Evolutionary conservation across 35 echinoderm and acorn worm genomes (phyloP).

Genomic region (Ophiothrix spiculata): DNA sequence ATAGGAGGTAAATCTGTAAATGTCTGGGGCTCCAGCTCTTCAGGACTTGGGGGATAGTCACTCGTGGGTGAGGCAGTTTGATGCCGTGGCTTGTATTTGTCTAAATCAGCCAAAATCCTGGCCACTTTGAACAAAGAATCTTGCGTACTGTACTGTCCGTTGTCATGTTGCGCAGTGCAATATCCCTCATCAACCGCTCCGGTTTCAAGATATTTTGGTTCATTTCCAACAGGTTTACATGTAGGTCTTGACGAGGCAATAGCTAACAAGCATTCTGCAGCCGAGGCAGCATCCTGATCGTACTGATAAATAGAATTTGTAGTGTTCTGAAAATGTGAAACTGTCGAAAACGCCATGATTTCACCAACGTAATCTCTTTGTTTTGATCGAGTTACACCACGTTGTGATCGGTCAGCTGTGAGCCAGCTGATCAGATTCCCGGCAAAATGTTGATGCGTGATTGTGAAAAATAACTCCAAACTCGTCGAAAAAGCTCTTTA

Average conservation of each 20-base stretch:
- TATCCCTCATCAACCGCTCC: neutral
- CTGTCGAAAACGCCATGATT: neutral
- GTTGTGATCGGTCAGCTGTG: conserved; percentile 19
- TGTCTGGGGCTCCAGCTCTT: conserved; percentile 7
- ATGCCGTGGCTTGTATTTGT: conserved; percentile 65
- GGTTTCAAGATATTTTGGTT: neutral
- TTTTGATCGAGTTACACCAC: neutral
- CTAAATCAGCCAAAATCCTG: conserved; percentile 87
- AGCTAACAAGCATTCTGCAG: conserved; percentile 82
- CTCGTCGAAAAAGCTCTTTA: neutral
- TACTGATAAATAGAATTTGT: conserved; percentile 18
- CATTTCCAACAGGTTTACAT: conserved; percentile 40
- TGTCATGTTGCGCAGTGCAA: conserved; percentile 17
- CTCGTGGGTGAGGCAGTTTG: conserved; percentile 73
- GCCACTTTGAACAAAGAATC: conserved; percentile 97
- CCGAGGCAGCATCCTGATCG: conserved; percentile 67
- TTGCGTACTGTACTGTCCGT: conserved; percentile 29
- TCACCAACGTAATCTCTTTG: neutral
- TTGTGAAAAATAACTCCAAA: neutral
- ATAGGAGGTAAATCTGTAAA: conserved; percentile 21
- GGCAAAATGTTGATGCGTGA: conserved; percentile 3
- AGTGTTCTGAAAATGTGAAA: conserved; percentile 1
- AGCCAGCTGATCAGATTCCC: neutral
- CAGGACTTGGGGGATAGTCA: conserved; percentile 51
- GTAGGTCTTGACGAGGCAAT: conserved; percentile 69